A percentile compares a stretch with the other conserved stretches of the same genome.
phyloP scores from a whole-genome alignment of 2,113 vertebrate genomes.

The Lanius collurio region DNA sequence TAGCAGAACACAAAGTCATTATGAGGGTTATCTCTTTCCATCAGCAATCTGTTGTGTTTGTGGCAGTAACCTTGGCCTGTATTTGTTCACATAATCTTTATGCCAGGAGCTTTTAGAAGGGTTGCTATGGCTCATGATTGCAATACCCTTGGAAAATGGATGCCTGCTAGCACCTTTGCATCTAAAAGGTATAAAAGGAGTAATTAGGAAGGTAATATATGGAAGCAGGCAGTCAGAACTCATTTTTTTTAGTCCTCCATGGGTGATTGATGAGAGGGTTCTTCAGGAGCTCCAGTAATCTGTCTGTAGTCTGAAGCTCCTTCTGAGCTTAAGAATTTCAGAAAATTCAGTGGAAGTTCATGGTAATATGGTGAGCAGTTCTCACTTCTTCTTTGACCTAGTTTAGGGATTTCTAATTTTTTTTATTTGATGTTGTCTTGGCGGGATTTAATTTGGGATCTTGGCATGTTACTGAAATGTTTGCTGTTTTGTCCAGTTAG shows the following conservation, averaged over 20 bases:
- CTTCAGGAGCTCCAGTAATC: neutral
- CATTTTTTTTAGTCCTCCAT: accelerated
- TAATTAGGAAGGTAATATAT: neutral
- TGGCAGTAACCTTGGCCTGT: neutral
- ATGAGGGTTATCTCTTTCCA: neutral
- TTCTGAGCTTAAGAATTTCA: neutral
- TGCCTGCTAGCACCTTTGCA: neutral
- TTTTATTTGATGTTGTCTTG: neutral
- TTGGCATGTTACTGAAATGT: neutral
- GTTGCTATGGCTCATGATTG: neutral
- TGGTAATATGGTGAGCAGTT: neutral
- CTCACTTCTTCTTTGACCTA: neutral
- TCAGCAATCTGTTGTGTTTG: slow-evolving; percentile 8
- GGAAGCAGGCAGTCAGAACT: accelerated
- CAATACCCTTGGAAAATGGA: neutral
- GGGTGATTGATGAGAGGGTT: neutral
- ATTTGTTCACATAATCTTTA: neutral
- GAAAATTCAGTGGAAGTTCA: neutral
- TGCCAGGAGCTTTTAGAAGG: neutral
- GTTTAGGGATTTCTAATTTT: neutral
- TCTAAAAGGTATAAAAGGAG: neutral
- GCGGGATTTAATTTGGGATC: neutral
- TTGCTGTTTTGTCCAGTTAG: neutral
- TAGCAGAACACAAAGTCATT: neutral
- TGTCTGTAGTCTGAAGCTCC: neutral